Percentiles rank a stretch among this genome's conserved stretches.
These are phyloP conservation scores for Lacerta agilis DNA, from an alignment of 2,797 vertebrate genomes.

Conservation along the genomic window DNA sequence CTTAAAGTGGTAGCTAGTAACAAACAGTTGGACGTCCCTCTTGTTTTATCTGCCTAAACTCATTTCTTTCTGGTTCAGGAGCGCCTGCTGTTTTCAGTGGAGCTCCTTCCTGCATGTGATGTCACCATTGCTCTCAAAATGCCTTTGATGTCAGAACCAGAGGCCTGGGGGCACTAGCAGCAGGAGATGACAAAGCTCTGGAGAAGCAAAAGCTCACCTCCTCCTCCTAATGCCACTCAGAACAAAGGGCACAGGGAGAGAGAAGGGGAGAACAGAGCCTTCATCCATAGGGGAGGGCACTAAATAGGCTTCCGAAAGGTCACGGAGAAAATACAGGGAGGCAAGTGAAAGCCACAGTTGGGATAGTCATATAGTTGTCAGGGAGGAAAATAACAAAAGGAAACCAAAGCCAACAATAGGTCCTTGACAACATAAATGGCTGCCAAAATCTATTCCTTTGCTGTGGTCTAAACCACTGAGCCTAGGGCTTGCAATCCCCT, in stretches of 20 bases:
- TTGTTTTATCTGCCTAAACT: neutral
- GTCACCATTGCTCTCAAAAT: neutral
- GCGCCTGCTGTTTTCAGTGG: neutral
- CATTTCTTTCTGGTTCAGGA: neutral
- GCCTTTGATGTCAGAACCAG: conserved; percentile 12
- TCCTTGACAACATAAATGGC: neutral
- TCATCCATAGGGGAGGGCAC: neutral
- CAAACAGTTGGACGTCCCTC: neutral
- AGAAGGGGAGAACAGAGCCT: neutral
- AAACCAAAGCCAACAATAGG: neutral
- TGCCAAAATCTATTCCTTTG: neutral
- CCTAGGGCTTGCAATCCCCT: too few relatives aligned
- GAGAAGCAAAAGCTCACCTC: conserved; percentile 3
- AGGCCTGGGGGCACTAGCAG: conserved; percentile 14
- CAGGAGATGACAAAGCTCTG: neutral
- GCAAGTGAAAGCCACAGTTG: neutral
- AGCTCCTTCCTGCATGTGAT: neutral
- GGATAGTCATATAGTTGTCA: neutral
- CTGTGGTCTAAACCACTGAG: too few relatives aligned
- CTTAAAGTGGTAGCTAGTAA: neutral
- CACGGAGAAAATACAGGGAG: neutral
- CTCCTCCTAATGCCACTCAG: neutral
- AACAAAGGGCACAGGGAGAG: conserved; percentile 10
- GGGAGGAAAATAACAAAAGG: neutral
- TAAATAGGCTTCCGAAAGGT: conserved; percentile 2